These are phyloP conservation scores for Drepana falcataria DNA, from an alignment of 2,888 invertebrate species.

Conservation along the genomic window DNA sequence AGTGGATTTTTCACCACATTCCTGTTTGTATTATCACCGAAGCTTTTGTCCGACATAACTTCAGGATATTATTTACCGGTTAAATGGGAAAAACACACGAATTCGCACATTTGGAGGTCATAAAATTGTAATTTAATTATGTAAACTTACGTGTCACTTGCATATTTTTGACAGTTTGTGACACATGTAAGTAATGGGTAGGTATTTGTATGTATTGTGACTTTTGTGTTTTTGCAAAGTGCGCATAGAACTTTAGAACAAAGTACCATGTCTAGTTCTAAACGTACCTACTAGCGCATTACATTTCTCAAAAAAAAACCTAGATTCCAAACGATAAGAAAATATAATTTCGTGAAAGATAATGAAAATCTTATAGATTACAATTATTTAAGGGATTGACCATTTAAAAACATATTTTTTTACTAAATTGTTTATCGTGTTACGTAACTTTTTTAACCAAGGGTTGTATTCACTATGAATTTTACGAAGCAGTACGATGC, in stretches of 20 bases:
- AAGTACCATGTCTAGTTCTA: neutral
- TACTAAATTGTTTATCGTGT: too few species aligned
- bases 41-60: constrained; percentile 71
- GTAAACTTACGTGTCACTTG: constrained; percentile 76
- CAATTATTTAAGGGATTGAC: too few species aligned
- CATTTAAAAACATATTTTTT: too few species aligned
- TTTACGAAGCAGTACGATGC: too few species aligned
- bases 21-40: constrained; percentile 62
- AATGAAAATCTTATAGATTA: too few species aligned
- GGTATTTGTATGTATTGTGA: neutral
- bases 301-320: too few species aligned
- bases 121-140: constrained; percentile 71
- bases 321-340: too few species aligned
- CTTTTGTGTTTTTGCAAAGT: neutral
- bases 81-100: constrained; percentile 55
- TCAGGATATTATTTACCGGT: constrained; percentile 38
- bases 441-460: too few species aligned
- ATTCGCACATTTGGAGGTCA: constrained; percentile 74
- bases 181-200: constrained; percentile 6
- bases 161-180: constrained; percentile 62
- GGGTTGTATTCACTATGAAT: too few species aligned
- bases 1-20: constrained; percentile 82
- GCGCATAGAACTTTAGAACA: neutral
- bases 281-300: too few species aligned
- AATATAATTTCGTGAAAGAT: too few species aligned